phyloP scores from a whole-genome alignment of 2,888 invertebrate species.

The Vannuccia rotundouncinata region DNA sequence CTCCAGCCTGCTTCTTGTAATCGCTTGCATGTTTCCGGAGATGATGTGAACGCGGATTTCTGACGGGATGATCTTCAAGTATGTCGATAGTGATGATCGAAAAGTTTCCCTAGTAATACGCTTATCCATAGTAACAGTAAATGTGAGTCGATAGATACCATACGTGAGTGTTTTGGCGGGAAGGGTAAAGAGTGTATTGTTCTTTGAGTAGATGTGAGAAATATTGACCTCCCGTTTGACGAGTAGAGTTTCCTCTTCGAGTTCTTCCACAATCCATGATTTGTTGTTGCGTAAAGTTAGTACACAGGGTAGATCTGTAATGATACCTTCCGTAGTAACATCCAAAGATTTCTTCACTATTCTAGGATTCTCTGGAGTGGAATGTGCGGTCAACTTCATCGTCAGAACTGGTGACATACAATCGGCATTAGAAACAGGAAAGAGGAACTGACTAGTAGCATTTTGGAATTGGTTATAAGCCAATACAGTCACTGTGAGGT shows the following conservation, averaged over 20 bases:
- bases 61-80: conserved; percentile 46
- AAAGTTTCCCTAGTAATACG: conserved; percentile 41
- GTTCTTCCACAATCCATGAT: conserved; percentile 43
- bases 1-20: conserved; percentile 46
- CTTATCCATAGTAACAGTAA: conserved; percentile 48
- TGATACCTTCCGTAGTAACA: conserved; percentile 40
- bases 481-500: conserved; percentile 37
- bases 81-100: conserved; percentile 43
- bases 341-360: conserved; percentile 37
- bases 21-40: conserved; percentile 46
- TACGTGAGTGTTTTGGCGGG: conserved; percentile 46
- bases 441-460: conserved; percentile 37
- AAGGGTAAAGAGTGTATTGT: conserved; percentile 44
- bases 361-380: conserved; percentile 33
- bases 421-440: conserved; percentile 33
- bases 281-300: conserved; percentile 46
- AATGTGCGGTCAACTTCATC: background rate
- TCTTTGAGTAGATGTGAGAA: conserved; percentile 32
- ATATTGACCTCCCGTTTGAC: background rate
- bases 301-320: conserved; percentile 46
- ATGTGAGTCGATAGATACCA: conserved; percentile 51
- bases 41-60: conserved; percentile 50
- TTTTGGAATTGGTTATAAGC: conserved; percentile 35
- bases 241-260: conserved; percentile 31
- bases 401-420: conserved; percentile 32